phyloP scores from a whole-genome alignment of 2,888 invertebrate species.

The Amiota mariae region DNA sequence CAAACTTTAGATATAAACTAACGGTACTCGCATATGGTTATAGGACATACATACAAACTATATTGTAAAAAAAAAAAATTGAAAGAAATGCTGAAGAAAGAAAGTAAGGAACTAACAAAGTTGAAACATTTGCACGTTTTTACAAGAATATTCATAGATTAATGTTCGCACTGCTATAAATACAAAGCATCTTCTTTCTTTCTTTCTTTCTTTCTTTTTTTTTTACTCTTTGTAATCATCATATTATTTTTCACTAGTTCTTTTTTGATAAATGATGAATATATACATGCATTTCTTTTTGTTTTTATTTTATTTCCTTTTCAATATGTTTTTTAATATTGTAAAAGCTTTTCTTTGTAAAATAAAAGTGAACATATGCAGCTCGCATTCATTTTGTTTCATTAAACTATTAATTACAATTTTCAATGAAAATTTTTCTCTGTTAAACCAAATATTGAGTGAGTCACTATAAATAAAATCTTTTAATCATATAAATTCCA shows the following conservation, averaged over 20 bases:
- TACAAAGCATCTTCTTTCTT: conserved; percentile 38
- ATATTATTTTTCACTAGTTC: conserved; percentile 21
- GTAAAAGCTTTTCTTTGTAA: not conserved
- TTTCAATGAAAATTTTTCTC: too few relatives aligned
- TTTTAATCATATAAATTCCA: too few relatives aligned
- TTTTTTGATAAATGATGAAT: conserved; percentile 61
- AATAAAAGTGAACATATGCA: too few relatives aligned
- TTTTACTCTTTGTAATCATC: not conserved
- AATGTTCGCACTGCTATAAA: conserved; percentile 50
- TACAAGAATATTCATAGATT: conserved; percentile 52
- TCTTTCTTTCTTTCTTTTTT: too few relatives aligned
- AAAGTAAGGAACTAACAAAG: not conserved
- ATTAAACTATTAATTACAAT: too few relatives aligned
- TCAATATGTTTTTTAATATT: not conserved
- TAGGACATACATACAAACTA: too few relatives aligned
- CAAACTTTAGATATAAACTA: too few relatives aligned
- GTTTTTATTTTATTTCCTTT: conserved; percentile 16
- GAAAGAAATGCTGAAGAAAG: not conserved
- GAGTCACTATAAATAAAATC: too few relatives aligned
- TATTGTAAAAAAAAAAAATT: not conserved
- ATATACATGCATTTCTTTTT: conserved; percentile 29
- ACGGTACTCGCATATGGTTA: too few relatives aligned
- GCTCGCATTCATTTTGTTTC: too few relatives aligned
- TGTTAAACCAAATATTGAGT: too few relatives aligned
- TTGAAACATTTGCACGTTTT: not conserved